These are phyloP conservation scores for Cygnus buccinator DNA, from an alignment of 2,113 vertebrate genomes.

Conservation along the genomic window DNA sequence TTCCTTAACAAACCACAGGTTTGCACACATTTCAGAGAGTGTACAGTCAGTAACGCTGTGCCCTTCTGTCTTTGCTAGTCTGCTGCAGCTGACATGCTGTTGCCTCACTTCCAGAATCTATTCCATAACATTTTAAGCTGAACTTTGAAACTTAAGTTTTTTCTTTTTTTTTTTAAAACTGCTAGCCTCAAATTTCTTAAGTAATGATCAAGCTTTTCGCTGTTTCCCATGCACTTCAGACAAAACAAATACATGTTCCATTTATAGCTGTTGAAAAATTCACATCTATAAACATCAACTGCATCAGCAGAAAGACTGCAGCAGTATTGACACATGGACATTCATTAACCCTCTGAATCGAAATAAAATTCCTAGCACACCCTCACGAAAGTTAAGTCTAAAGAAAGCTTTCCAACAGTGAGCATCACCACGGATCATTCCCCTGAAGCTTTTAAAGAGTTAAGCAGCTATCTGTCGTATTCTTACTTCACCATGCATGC, in stretches of 20 bases:
- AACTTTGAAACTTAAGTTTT: background rate
- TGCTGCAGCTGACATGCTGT: background rate
- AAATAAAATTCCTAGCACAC: background rate
- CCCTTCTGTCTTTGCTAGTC: background rate
- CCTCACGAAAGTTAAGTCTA: rapidly evolving
- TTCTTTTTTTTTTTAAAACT: background rate
- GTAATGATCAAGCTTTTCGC: background rate
- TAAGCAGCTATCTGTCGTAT: background rate
- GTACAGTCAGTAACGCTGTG: background rate
- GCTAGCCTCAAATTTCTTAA: background rate
- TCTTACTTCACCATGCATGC: background rate
- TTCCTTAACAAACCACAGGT: background rate
- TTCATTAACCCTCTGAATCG: constrained; percentile 22
- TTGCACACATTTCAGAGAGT: background rate
- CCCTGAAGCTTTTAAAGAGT: background rate
- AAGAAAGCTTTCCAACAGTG: background rate
- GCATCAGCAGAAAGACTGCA: constrained; percentile 16
- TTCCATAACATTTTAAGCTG: background rate
- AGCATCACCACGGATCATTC: background rate
- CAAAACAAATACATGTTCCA: constrained; percentile 17
- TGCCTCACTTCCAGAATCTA: background rate
- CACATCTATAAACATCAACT: background rate
- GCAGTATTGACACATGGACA: background rate
- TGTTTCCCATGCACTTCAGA: constrained; percentile 26
- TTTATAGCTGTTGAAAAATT: constrained; percentile 54